Evolutionary conservation across 2,797 vertebrate genomes (phyloP), one percentile per base, ranked within the genome.

Genomic region (Myotis pilosus): DNA sequence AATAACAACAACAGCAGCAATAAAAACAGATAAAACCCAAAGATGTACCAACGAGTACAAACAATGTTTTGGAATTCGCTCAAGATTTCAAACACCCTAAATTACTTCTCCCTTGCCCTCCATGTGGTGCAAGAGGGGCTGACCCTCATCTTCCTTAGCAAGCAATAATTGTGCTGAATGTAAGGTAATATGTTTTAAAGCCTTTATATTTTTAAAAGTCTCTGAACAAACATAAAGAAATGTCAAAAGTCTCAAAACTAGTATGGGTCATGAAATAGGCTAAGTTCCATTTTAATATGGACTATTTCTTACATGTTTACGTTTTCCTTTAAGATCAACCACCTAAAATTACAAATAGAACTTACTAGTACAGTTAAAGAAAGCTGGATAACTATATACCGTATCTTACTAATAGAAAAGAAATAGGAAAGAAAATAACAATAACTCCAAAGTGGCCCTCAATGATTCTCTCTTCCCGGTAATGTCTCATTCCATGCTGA

Each of bases 271-370:
- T 36, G 51, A 94, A 72, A 87, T 8, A 87, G n/a, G 38, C 28
- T 55, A 78, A 75, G 15, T 87, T 91, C 17, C 47, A 94, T 78
- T 66, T 85, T 89, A 89, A 80, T 64, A 62, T n/a, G 11, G n/a
- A 53, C 7, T 44, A 30, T n/a, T 89, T 89, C 87, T 78, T n/a
- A 87, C 12, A 66, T 74, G 66, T 87, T 94, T 66, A 90, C 15
- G 83, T 79, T 90, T 76, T 66, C 62, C 90, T 87, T 90, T 92
- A 76, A 94, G 86, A 92, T 72, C 49, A 72, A 82, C 8, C 76
- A 78, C 28, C 25, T 81, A 85, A 94, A 94, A 89, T 82, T 71
- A 23, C 22, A 94, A 89, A 49, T 33, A 69, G 47, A 41, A 89
- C 9, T 86, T 92, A 62, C 60, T 62, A 62, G 60, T 62, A 84